Conservation (phyloP, 2,797 vertebrate species). For the Heterohyrax brucei region DNA sequence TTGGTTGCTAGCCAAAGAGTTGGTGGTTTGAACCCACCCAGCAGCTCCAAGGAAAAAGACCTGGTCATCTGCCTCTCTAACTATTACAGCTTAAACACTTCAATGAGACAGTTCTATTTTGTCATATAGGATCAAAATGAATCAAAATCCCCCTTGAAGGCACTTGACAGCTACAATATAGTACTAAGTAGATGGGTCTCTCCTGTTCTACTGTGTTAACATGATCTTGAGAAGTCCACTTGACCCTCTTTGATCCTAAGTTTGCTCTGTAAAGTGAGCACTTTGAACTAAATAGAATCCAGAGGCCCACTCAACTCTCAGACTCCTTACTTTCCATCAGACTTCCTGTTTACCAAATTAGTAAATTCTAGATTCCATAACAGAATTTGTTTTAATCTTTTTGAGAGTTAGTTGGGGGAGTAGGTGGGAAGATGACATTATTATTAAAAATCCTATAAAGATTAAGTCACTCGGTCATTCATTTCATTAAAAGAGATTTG, state of each 20-base stretch:
- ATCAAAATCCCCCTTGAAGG: too few relatives aligned
- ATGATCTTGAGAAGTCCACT: background rate
- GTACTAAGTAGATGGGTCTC: background rate
- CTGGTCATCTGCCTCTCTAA: too few relatives aligned
- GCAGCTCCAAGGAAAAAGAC: too few relatives aligned
- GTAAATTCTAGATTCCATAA: slow-evolving; percentile 29
- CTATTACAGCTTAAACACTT: too few relatives aligned
- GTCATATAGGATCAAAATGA: too few relatives aligned
- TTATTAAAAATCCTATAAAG: background rate
- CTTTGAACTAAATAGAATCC: background rate
- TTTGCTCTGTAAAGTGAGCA: slow-evolving; percentile 43
- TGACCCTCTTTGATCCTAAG: background rate
- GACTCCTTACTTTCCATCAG: background rate
- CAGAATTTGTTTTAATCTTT: slow-evolving; percentile 7
- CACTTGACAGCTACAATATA: too few relatives aligned
- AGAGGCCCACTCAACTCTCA: background rate
- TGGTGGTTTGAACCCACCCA: too few relatives aligned
- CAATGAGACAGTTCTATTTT: too few relatives aligned
- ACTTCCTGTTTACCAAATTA: slow-evolving; percentile 27
- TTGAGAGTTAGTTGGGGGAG: background rate
- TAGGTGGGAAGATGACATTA: background rate
- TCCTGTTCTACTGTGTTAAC: fast-evolving
- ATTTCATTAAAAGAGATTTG: background rate
- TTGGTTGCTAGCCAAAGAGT: too few relatives aligned
- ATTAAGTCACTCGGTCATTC: slow-evolving; percentile 10